phyloP scores from a whole-genome alignment of 2,797 vertebrate species.

The Phataginus tricuspis region DNA sequence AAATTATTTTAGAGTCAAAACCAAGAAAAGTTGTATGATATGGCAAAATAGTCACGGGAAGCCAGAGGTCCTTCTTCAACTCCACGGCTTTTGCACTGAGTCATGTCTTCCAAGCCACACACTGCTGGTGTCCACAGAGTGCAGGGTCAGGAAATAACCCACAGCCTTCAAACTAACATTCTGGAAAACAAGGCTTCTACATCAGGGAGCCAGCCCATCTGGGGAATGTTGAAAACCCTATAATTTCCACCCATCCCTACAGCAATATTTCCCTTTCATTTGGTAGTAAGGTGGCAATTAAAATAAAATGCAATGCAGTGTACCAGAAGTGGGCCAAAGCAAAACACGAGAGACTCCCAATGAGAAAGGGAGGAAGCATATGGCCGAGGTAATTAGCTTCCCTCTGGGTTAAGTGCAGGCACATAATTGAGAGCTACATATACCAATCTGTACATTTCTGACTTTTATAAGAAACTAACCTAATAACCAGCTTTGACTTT shows the following conservation, averaged over 20 bases:
- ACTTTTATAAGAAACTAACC: slow-evolving; percentile 44
- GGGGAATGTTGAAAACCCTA: slow-evolving; percentile 64
- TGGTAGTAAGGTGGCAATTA: slow-evolving; percentile 73
- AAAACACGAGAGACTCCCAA: slow-evolving; percentile 38
- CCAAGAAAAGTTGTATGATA: neutral
- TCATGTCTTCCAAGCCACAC: neutral
- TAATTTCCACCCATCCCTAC: slow-evolving; percentile 70
- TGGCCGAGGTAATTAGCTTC: slow-evolving; percentile 57
- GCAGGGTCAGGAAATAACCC: slow-evolving; percentile 20
- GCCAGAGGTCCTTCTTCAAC: neutral
- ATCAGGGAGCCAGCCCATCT: slow-evolving; percentile 48
- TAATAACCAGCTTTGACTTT: neutral
- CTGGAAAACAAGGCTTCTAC: slow-evolving; percentile 33
- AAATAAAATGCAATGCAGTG: slow-evolving; percentile 59
- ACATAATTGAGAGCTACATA: slow-evolving; percentile 37
- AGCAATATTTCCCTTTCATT: slow-evolving; percentile 77
- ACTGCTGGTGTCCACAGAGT: neutral
- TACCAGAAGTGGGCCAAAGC: slow-evolving; percentile 51
- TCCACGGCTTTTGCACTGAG: neutral
- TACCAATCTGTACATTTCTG: neutral
- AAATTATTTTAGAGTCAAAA: neutral
- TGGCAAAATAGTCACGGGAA: neutral
- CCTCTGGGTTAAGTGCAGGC: neutral
- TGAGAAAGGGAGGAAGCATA: slow-evolving; percentile 45
- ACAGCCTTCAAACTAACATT: slow-evolving; percentile 35